Conservation (phyloP, 2,888 invertebrate species). For the Metellina segmentata region DNA sequence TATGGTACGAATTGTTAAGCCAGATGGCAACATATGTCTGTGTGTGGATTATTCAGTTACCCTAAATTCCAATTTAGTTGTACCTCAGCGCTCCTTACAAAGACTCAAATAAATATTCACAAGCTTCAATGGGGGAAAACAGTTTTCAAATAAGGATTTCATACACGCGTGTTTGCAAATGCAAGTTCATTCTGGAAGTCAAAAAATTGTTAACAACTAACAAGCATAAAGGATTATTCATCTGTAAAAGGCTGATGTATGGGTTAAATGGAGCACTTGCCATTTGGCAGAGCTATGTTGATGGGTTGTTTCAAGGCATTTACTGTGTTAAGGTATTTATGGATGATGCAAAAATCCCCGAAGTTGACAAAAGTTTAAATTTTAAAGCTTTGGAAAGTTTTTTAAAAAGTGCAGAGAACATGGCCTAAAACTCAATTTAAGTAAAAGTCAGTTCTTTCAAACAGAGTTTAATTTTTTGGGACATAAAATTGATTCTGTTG, state of each 20-base stretch:
- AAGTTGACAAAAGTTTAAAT: not conserved
- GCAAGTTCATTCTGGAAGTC: slow-evolving; percentile 38
- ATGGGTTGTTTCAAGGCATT: slow-evolving; percentile 9
- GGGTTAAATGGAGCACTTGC: not conserved
- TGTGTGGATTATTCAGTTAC: slow-evolving; percentile 36
- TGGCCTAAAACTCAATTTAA: not conserved
- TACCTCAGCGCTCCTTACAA: slow-evolving; percentile 33
- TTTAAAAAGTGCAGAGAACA: no score
- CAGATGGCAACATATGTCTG: slow-evolving; percentile 2
- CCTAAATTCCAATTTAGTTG: slow-evolving; percentile 36
- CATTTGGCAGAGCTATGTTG: slow-evolving; percentile 10
- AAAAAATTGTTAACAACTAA: not conserved
- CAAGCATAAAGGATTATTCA: not conserved
- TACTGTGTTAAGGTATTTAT: slow-evolving; percentile 14
- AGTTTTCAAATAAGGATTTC: slow-evolving; percentile 32
- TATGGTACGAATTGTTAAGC: slow-evolving; percentile 41
- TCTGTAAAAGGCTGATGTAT: not conserved
- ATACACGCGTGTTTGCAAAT: slow-evolving; percentile 35
- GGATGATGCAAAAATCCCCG: slow-evolving; percentile 18
- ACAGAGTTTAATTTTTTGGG: not conserved
- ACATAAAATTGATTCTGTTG: slow-evolving; percentile 16
- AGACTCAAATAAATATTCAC: slow-evolving; percentile 31
- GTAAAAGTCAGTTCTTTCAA: slow-evolving; percentile 4
- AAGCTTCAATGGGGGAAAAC: slow-evolving; percentile 32
- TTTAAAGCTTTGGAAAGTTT: not conserved